phyloP scores from a whole-genome alignment of 2,888 invertebrate species.

The Orthosia gracilis region DNA sequence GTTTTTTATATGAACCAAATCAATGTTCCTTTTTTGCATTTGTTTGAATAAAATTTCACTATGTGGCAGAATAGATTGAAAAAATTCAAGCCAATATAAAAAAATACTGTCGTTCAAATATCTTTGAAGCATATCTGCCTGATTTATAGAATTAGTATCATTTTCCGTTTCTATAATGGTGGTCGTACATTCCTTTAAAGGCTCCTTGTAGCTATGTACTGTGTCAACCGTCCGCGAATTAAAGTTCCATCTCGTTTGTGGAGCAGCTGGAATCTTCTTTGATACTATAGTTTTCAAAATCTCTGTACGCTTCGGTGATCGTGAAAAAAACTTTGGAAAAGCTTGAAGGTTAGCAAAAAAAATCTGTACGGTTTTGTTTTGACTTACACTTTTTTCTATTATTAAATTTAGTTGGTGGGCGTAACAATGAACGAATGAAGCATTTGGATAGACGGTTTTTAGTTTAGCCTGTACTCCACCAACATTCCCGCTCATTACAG shows the following conservation, averaged over 20 bases:
- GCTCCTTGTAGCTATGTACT: neutral
- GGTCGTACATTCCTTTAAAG: neutral
- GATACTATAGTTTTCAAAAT: conserved; percentile 9
- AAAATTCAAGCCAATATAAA: conserved; percentile 6
- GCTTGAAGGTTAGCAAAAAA: conserved; percentile 19
- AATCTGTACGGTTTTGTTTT: conserved; percentile 11
- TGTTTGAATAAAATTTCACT: conserved; percentile 7
- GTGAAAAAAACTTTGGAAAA: conserved; percentile 13
- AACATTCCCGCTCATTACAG: conserved; percentile 26
- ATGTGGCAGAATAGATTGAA: conserved; percentile 9
- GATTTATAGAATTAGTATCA: conserved; percentile 7
- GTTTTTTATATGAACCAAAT: conserved; percentile 7
- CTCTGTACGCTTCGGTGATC: neutral
- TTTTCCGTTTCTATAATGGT: conserved; percentile 3
- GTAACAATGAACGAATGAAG: too few relatives aligned
- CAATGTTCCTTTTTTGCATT: neutral
- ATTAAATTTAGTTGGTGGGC: too few relatives aligned
- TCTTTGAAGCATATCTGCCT: neutral
- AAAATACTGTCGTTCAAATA: conserved; percentile 1
- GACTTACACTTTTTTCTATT: neutral
- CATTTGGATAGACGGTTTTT: neutral
- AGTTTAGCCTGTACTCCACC: conserved; percentile 20
- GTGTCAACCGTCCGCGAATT: neutral
- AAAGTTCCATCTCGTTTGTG: neutral
- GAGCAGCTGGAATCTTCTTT: conserved; percentile 1